A percentile compares a stretch with the other conserved stretches of the same genome.
Evolutionary conservation across 1,140 invertebrate species (phyloP).

Genomic region (Pseudomyrmex pallidus): DNA sequence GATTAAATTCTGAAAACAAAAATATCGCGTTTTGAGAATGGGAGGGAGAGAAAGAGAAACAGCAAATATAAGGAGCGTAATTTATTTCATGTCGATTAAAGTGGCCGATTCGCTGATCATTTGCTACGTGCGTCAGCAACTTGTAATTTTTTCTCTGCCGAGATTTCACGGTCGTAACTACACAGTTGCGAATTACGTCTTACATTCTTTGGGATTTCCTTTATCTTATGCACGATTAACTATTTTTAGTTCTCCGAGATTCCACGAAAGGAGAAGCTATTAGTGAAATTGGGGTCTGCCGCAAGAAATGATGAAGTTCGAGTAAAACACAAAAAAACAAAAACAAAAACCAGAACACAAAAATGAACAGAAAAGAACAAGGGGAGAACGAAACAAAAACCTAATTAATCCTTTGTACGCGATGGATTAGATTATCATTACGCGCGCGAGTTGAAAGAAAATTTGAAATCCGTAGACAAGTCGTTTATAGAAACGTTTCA

Average conservation of each 20-base stretch:
- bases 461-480: background rate
- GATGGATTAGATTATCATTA: too few species aligned
- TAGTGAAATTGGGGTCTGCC: conserved; percentile 2
- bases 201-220: conserved; percentile 8
- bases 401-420: too few species aligned
- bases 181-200: background rate
- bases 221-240: background rate
- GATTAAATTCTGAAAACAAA: conserved; percentile 30
- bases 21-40: background rate
- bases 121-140: conserved; percentile 37
- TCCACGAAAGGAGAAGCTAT: background rate
- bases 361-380: background rate
- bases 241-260: background rate
- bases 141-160: background rate
- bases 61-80: conserved; percentile 14
- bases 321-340: background rate
- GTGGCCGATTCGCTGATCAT: conserved; percentile 31
- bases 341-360: background rate
- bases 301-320: background rate
- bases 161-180: conserved; percentile 32
- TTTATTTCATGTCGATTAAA: conserved; percentile 19
- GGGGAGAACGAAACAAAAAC: too few species aligned
- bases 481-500: background rate
- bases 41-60: background rate
- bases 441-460: background rate